phyloP scores from a whole-genome alignment of 2,113 vertebrate species.

The Scortum barcoo region DNA sequence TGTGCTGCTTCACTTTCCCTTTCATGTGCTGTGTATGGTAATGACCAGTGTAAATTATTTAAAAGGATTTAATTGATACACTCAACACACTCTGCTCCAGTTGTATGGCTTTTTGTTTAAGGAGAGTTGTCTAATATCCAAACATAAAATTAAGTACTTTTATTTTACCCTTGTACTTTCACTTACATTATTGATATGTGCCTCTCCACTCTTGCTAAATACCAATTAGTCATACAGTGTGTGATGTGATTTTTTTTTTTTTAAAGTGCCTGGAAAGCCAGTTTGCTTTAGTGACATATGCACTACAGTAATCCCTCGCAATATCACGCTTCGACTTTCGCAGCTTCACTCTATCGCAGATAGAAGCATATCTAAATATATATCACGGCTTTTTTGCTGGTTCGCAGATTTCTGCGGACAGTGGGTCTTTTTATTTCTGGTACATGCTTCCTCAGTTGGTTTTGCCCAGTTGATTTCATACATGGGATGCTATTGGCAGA shows the following conservation, averaged over 20 bases:
- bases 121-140: background rate
- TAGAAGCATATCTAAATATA: too few species aligned
- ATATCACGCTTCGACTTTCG: too few species aligned
- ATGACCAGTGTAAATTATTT: slow-evolving; percentile 2
- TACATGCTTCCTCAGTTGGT: too few species aligned
- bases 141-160: slow-evolving; percentile 3
- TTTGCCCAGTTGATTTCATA: too few species aligned
- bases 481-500: too few species aligned
- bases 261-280: background rate
- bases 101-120: background rate
- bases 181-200: background rate
- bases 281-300: background rate
- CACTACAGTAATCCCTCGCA: background rate
- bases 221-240: background rate
- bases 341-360: too few species aligned
- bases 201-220: background rate
- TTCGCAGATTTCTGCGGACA: too few species aligned
- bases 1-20: background rate
- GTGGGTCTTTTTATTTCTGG: too few species aligned
- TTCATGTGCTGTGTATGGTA: slow-evolving; percentile 5
- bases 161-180: background rate
- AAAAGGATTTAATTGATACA: background rate
- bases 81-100: background rate
- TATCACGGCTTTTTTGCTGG: too few species aligned
- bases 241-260: too few species aligned